Percentiles rank a stretch among this genome's conserved stretches.
Conservation (phyloP, 1,140 invertebrate genomes). For the Saccostrea cuccullata region DNA sequence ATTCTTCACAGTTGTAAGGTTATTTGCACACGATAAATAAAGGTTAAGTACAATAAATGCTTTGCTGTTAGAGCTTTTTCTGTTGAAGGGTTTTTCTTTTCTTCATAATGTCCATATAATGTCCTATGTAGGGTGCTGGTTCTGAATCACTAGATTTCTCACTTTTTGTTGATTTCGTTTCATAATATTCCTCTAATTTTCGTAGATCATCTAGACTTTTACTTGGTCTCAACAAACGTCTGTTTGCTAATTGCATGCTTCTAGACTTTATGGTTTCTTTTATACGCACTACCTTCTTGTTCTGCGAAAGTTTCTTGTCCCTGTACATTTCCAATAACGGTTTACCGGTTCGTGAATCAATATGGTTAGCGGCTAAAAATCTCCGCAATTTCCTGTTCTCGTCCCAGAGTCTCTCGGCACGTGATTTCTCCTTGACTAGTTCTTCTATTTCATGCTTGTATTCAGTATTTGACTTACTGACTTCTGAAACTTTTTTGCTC, state of each 20-base stretch:
- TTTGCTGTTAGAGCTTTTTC: not conserved
- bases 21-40: no score
- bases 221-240: not conserved
- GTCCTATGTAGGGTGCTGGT: conserved; percentile 53
- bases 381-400: conserved; percentile 57
- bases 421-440: conserved; percentile 51
- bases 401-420: conserved; percentile 53
- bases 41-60: not conserved
- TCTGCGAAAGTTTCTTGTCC: conserved; percentile 32
- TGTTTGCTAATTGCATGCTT: conserved; percentile 33
- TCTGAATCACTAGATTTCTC: conserved; percentile 45
- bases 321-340: conserved; percentile 27
- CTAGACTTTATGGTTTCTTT: conserved; percentile 20
- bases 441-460: conserved; percentile 48
- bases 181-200: conserved; percentile 37
- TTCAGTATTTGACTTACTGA: conserved; percentile 50
- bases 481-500: conserved; percentile 56
- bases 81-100: conserved; percentile 23
- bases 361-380: conserved; percentile 52
- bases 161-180: conserved; percentile 38
- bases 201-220: conserved; percentile 53
- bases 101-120: conserved; percentile 54
- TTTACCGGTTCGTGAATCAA: conserved; percentile 57
- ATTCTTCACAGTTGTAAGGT: no score
- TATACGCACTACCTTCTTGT: conserved; percentile 38